Conservation (phyloP, 2,113 vertebrate genomes). For the Erythrolamprus reginae region DNA sequence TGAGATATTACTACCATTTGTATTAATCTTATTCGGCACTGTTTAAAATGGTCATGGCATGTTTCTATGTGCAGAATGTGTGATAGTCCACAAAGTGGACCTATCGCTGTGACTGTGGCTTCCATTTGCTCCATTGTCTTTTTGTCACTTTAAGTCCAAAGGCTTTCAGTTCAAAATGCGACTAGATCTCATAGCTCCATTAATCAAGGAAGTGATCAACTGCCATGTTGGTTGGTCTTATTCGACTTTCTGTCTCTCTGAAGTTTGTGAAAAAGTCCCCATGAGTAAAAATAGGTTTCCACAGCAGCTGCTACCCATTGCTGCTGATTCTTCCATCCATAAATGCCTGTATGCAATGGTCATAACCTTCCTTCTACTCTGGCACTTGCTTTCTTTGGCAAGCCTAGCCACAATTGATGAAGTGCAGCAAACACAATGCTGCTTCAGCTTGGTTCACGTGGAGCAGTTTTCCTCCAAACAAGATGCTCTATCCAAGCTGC, state of each 20-base stretch:
- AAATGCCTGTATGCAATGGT: fast-evolving
- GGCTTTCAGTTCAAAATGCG: no score
- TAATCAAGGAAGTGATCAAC: not conserved
- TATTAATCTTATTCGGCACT: not conserved
- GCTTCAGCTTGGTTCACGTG: not conserved
- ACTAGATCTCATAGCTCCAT: not conserved
- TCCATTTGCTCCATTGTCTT: not conserved
- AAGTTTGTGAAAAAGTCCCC: not conserved
- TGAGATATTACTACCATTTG: no score
- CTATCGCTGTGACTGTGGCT: not conserved
- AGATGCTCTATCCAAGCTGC: not conserved
- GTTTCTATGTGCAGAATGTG: not conserved
- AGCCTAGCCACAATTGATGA: not conserved
- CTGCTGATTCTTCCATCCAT: not conserved
- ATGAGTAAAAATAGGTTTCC: not conserved
- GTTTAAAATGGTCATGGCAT: not conserved
- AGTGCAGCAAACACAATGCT: not conserved
- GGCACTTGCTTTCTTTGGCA: not conserved
- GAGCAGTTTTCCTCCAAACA: not conserved
- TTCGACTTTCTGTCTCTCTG: not conserved
- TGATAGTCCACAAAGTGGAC: not conserved
- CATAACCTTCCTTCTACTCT: not conserved
- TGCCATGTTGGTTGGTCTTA: not conserved
- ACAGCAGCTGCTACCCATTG: fast-evolving
- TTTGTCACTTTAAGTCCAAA: not conserved